Conservation (phyloP, 2,888 invertebrate species). For the Lasioglossum zephyrum region DNA sequence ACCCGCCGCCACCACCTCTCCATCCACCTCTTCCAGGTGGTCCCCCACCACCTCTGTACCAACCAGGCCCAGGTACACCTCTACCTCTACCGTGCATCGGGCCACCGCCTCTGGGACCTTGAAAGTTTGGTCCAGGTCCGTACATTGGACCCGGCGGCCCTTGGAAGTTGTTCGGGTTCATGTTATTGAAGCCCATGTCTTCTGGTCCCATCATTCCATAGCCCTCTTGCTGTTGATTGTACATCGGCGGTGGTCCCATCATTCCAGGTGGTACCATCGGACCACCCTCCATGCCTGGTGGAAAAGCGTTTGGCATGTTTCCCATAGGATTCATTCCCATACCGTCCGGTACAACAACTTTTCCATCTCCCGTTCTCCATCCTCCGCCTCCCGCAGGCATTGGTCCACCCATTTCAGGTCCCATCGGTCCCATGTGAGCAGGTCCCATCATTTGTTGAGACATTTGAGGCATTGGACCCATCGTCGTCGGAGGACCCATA, state of each 20-base stretch:
- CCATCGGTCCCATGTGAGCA: conserved; percentile 83
- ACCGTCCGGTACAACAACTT: conserved; percentile 82
- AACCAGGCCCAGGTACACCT: conserved; percentile 81
- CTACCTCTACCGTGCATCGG: conserved; percentile 79
- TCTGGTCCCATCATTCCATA: conserved; percentile 81
- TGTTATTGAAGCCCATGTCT: conserved; percentile 78
- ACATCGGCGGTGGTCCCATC: conserved; percentile 83
- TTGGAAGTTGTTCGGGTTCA: conserved; percentile 76
- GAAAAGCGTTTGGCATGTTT: conserved; percentile 77
- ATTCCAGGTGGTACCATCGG: conserved; percentile 83
- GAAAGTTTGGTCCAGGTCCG: conserved; percentile 77
- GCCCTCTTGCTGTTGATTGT: conserved; percentile 79
- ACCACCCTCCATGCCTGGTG: conserved; percentile 80
- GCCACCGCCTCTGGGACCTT: conserved; percentile 79
- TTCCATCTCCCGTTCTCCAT: conserved; percentile 85
- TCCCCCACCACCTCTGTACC: conserved; percentile 83
- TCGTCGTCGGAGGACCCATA: conserved; percentile 74
- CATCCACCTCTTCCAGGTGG: conserved; percentile 84
- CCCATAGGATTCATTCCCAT: conserved; percentile 79
- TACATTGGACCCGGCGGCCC: conserved; percentile 81
- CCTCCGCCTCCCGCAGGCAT: conserved; percentile 81
- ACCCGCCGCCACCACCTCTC: conserved; percentile 86
- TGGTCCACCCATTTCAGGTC: conserved; percentile 76
- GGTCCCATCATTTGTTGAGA: conserved; percentile 76
- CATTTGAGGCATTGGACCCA: conserved; percentile 73